Evolutionary conservation across 2,888 invertebrate species (phyloP), one percentile per base, ranked within the genome.

Genomic region (Spodoptera picta): DNA sequence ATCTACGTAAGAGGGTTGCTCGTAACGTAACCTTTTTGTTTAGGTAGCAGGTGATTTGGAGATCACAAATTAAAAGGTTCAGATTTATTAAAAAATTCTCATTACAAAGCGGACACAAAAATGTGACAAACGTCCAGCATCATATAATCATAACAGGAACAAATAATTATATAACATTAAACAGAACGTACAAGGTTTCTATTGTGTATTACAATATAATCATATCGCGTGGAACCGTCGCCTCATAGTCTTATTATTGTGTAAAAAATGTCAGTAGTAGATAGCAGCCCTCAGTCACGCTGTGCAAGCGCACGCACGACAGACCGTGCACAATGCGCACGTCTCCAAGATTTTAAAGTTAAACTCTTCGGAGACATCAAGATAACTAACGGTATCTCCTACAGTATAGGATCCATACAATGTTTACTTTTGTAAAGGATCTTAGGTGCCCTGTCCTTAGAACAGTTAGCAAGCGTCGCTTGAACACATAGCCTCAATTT

Each of bases 251-350:
- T 43, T 46, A 43, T 51, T 44, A 60, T 67, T 65, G 67, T 63
- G 57, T 49, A 74, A 74, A 74, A 73, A 73, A 59, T 68, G 74
- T 68, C 72, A 73, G 59, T 70, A 70, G 67, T 67, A 67, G 58
- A 60, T 64, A 63, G 51, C 36, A 45, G 66, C 60, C 69, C 75
- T 60, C 78, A 72, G 82, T 85, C 85, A 84, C 83, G 85, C 76
- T 72, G 77, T 73, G 73, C 75, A 65, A 63, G 80, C 81, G 84
- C 84, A 82, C 82, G 87, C 84, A 81, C 80, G 75, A 79, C 82
- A 79, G 75, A 75, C 75, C 80, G 82, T 79, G 84, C 80, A 84
- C 86, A 83, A 85, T 83, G 83, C 82, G 65, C 82, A 77, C 82
- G 82, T 78, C 70, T 63, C 62, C 60, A 66, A 65, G 66, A 71